Conservation (phyloP, 2,113 vertebrate genomes). For the Aphelocoma coerulescens region DNA sequence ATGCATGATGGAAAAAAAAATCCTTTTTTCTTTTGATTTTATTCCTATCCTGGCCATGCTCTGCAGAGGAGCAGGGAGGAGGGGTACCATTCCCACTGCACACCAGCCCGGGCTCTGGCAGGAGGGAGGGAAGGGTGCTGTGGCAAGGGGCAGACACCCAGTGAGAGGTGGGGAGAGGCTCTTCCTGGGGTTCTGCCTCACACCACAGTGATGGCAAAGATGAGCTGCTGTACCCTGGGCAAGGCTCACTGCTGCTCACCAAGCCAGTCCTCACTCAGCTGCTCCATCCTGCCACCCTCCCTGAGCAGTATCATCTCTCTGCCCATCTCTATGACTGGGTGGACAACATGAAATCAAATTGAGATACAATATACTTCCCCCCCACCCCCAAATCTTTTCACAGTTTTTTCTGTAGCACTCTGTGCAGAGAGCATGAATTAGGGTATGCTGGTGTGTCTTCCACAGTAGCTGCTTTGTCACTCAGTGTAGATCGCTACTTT, state of each 20-base stretch:
- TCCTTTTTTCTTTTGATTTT: not conserved
- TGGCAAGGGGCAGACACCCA: rapidly evolving
- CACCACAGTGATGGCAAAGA: not conserved
- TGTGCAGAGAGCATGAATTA: not conserved
- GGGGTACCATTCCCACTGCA: rapidly evolving
- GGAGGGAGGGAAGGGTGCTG: not conserved
- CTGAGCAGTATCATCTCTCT: not conserved
- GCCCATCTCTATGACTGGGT: not conserved
- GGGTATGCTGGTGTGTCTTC: not conserved
- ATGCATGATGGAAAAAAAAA: not conserved
- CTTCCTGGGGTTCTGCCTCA: not conserved
- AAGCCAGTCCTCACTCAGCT: rapidly evolving
- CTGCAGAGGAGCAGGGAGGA: not conserved
- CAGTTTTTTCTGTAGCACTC: not conserved
- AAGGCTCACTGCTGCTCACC: not conserved
- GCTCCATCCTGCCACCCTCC: not conserved
- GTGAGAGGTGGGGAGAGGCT: not conserved
- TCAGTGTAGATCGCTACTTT: not conserved
- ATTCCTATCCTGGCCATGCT: not conserved
- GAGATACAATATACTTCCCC: not conserved
- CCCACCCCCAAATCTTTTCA: not conserved
- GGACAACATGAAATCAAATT: not conserved
- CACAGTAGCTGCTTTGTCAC: not conserved
- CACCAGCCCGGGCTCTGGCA: rapidly evolving
- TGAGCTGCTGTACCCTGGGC: not conserved